Conservation (phyloP, 2,888 invertebrate genomes). For the Tipula unca region DNA sequence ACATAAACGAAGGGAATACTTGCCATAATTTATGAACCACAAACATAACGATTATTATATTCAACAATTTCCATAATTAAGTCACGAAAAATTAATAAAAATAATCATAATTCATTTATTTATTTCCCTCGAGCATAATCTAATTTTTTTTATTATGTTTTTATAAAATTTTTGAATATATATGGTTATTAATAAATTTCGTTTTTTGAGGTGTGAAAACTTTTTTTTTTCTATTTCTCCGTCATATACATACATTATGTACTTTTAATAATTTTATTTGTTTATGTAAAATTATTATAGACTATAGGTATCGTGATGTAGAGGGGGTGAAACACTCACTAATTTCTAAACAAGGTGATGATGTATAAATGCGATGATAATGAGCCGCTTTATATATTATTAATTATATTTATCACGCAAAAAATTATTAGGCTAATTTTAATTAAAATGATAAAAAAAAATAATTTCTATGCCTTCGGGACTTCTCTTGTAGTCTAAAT, state of each 20-base stretch:
- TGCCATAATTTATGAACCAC: background rate
- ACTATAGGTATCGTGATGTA: background rate
- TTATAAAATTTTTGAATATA: background rate
- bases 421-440: background rate
- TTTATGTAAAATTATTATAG: background rate
- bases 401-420: background rate
- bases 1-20: too few relatives aligned
- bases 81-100: conserved; percentile 10
- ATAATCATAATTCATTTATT: background rate
- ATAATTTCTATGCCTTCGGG: background rate
- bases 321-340: background rate
- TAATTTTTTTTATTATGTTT: background rate
- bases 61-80: background rate
- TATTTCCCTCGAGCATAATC: background rate
- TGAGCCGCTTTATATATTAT: background rate
- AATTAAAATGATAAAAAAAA: background rate
- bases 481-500: background rate
- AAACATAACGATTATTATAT: background rate
- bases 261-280: background rate
- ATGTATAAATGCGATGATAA: background rate
- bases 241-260: background rate
- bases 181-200: background rate
- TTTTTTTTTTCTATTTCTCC: background rate
- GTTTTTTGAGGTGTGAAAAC: background rate
- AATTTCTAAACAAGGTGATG: background rate